Conservation (phyloP, 2,113 vertebrate genomes). For the Hepsetus odoe region DNA sequence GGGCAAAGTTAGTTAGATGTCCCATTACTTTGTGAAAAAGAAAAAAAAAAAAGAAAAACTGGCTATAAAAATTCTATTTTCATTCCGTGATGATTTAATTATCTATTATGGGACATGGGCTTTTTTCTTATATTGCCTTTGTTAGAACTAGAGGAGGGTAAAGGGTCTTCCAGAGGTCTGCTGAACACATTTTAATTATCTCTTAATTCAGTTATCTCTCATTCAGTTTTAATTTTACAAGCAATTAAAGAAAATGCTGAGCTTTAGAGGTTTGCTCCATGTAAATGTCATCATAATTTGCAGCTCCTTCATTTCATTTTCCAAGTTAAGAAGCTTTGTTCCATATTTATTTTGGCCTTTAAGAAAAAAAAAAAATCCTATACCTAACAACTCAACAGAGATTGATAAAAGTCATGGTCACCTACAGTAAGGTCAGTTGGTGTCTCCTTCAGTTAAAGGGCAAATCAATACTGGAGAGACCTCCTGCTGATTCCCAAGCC, state of each 20-base stretch:
- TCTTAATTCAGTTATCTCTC: neutral
- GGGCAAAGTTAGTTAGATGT: neutral
- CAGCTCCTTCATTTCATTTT: neutral
- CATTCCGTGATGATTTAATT: neutral
- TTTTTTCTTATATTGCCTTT: neutral
- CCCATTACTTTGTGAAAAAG: neutral
- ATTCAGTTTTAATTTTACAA: neutral
- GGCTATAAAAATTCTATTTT: neutral
- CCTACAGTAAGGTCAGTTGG: neutral
- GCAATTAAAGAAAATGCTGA: neutral
- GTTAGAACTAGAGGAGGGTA: neutral
- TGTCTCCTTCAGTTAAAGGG: constrained; percentile 8
- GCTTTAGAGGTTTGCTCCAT: no score
- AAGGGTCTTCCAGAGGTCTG: neutral
- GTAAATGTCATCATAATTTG: neutral
- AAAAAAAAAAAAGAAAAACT: neutral
- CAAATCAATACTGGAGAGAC: constrained; percentile 7
- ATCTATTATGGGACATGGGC: neutral
- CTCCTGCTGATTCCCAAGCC: constrained; percentile 8
- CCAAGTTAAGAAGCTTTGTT: neutral
- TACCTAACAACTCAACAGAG: neutral
- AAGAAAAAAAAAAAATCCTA: neutral
- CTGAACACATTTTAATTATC: neutral
- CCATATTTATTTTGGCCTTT: neutral
- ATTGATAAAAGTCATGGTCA: neutral